These are phyloP conservation scores for Drosophila prosaltans DNA, from an alignment of 1,140 invertebrate genomes.

Conservation along the genomic window DNA sequence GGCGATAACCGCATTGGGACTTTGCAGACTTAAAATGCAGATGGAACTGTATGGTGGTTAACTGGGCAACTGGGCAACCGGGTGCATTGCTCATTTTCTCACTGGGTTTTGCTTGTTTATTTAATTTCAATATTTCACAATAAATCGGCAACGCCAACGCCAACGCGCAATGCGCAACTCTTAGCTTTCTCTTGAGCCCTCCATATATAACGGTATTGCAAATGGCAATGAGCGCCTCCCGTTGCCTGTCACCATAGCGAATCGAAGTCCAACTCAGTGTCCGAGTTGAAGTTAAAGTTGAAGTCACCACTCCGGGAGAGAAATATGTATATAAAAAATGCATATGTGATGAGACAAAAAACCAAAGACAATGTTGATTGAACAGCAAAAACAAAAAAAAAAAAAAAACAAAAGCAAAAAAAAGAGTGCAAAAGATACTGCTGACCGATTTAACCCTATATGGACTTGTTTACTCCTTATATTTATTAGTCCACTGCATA, in stretches of 20 bases:
- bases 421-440: slow-evolving; percentile 50
- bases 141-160: slow-evolving; percentile 68
- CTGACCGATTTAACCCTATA: slow-evolving; percentile 72
- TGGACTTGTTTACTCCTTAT: slow-evolving; percentile 79
- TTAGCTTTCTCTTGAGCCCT: slow-evolving; percentile 59
- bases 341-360: slow-evolving; percentile 61
- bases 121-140: slow-evolving; percentile 80
- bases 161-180: slow-evolving; percentile 34
- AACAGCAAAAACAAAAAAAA: slow-evolving; percentile 25
- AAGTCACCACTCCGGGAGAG: slow-evolving; percentile 4
- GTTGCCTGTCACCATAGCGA: slow-evolving; percentile 42
- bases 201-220: slow-evolving; percentile 68
- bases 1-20: slow-evolving; percentile 76
- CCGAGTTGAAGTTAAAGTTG: not conserved
- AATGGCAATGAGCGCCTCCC: slow-evolving; percentile 64
- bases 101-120: slow-evolving; percentile 52
- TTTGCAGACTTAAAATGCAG: slow-evolving; percentile 69
- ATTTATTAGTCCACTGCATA: slow-evolving; percentile 66
- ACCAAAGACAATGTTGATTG: slow-evolving; percentile 51
- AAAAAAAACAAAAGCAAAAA: slow-evolving; percentile 30
- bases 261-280: slow-evolving; percentile 6
- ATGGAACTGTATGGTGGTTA: slow-evolving; percentile 38
- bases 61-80: not conserved
- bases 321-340: slow-evolving; percentile 63
- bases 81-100: slow-evolving; percentile 68